Base-by-base conservation (phyloP, 2,113 vertebrate species). In the Cacatua alba region DNA sequence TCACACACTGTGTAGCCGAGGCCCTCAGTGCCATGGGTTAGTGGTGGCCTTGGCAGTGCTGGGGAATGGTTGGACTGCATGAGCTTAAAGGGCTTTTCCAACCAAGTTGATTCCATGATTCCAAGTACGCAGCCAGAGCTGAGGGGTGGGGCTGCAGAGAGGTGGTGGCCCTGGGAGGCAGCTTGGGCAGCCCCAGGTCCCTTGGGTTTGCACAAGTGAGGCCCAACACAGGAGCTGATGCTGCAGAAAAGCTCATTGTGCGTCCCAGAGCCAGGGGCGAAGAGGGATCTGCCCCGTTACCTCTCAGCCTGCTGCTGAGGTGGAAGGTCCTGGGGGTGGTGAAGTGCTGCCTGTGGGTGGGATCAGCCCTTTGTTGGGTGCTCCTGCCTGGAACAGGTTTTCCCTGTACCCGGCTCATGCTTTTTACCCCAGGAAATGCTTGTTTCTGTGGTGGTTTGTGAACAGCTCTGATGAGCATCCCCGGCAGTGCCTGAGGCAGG, bases 141-240 rank as follows among this genome's bases (percentile, higher is more conserved):
- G 5, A 4, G 43, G 4, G 24, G 24, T 33, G 67, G 26, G 23
- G 24, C 37, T 51, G 46, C 68, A 62, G 60, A 0, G 1, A 23
- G 55, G 53, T 9, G 0, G 0, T 10, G 29, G 41, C 41, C 43
- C 65, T 7, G 14, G 24, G 74, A 2, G 52, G 28, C 23, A 7
- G 18, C 25, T 39, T 24, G 23, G 49, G 4, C 64, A 64, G 63
- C 33, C 20, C 53, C 2, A 2, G 11, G 17, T 4, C 46, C 19
- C 39, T 3, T 25, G 65, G 8, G 28, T 19, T 37, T 44, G 52
- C 39, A 24, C 16, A 64, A 10, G 2, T 1, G 15, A 55, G 33
- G 51, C 67, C 71, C 59, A 37, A 0, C 0, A 0, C 2, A 4
- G 25, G 10, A 28, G 51, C 3, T 60, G 60, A 9, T 44, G 43